Percentiles rank a stretch among this genome's conserved stretches.
Evolutionary conservation across 2,888 invertebrate species (phyloP).

Genomic region (Hypomecis punctinalis): DNA sequence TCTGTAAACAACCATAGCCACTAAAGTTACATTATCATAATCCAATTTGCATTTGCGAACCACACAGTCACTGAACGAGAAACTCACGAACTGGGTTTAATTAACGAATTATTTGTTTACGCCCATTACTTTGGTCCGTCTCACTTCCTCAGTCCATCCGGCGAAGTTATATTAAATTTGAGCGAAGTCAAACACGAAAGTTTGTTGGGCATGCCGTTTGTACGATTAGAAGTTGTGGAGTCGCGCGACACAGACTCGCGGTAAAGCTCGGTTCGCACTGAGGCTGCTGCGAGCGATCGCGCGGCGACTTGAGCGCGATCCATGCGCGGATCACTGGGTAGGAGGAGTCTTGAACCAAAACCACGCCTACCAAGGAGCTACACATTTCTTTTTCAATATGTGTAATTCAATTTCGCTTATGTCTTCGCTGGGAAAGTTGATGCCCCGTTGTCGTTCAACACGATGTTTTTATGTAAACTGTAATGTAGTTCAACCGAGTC

Average conservation of each 20-base stretch:
- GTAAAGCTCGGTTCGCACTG: constrained; percentile 65
- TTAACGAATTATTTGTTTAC: constrained; percentile 57
- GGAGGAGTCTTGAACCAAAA: constrained; percentile 77
- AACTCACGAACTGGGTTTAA: constrained; percentile 59
- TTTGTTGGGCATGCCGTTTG: constrained; percentile 52
- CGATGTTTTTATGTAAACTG: constrained; percentile 85
- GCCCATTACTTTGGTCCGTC: constrained; percentile 52
- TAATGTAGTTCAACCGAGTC: constrained; percentile 83
- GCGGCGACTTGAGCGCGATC: constrained; percentile 67
- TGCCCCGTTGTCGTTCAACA: constrained; percentile 84
- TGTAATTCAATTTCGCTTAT: constrained; percentile 86
- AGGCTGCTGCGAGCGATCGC: constrained; percentile 56
- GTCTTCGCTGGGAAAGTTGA: constrained; percentile 85
- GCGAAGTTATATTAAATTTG: constrained; percentile 62
- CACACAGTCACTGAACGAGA: constrained; percentile 68
- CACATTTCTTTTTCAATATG: constrained; percentile 86
- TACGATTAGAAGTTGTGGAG: constrained; percentile 64
- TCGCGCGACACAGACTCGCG: constrained; percentile 61
- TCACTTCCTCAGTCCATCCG: constrained; percentile 56
- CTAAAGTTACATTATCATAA: constrained; percentile 45
- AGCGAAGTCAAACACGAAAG: constrained; percentile 62
- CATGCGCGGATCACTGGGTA: constrained; percentile 78
- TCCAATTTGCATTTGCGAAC: constrained; percentile 53
- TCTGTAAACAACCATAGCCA: constrained; percentile 26
- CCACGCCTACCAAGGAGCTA: constrained; percentile 84